Percentiles rank a stretch among this genome's conserved stretches.
Conservation (phyloP, 2,113 vertebrate species). For the Equus quagga region DNA sequence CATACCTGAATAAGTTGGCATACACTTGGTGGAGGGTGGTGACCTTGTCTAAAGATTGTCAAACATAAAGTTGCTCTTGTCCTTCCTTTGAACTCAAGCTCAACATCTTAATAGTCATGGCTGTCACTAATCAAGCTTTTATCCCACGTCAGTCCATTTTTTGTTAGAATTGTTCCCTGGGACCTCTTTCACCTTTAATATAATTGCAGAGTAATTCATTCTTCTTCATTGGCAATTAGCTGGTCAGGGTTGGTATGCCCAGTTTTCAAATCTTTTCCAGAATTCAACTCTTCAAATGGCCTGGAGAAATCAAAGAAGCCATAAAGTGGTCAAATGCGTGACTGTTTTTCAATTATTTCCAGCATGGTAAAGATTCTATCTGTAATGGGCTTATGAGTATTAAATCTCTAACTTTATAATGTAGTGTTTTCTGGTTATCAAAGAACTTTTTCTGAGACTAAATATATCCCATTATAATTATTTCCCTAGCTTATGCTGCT, state of each 20-base stretch:
- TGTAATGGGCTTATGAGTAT: not conserved
- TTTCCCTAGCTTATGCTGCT: slow-evolving; percentile 7
- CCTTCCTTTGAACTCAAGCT: slow-evolving; percentile 61
- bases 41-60: slow-evolving; percentile 27
- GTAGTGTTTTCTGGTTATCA: slow-evolving; percentile 54
- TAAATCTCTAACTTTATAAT: slow-evolving; percentile 44
- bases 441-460: slow-evolving; percentile 57
- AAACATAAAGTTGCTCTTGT: slow-evolving; percentile 17
- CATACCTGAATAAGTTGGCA: not conserved
- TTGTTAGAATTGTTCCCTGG: slow-evolving; percentile 42
- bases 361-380: slow-evolving; percentile 40
- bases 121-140: slow-evolving; percentile 62
- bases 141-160: slow-evolving; percentile 51
- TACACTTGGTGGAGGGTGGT: not conserved
- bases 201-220: slow-evolving; percentile 70
- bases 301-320: slow-evolving; percentile 65
- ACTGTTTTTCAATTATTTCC: slow-evolving; percentile 62
- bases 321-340: not conserved
- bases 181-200: slow-evolving; percentile 70
- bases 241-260: slow-evolving; percentile 45
- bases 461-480: slow-evolving; percentile 51
- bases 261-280: slow-evolving; percentile 69
- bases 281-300: slow-evolving; percentile 63
- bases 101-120: slow-evolving; percentile 49
- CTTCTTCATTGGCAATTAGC: slow-evolving; percentile 62